These are phyloP conservation scores for Lithosia quadra DNA, from an alignment of 2,888 invertebrate genomes.

Conservation along the genomic window DNA sequence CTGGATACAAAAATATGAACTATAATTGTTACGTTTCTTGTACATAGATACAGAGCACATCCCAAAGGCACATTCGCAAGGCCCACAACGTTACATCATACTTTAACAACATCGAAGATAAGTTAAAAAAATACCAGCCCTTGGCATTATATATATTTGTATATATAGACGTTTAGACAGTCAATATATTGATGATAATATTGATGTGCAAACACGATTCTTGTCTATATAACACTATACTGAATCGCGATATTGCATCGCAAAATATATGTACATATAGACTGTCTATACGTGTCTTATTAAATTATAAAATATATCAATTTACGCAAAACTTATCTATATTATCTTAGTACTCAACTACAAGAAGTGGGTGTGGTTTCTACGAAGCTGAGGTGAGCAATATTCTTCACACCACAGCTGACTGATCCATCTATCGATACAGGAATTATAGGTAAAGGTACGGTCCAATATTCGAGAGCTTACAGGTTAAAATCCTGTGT, in stretches of 20 bases:
- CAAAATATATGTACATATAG: too few species aligned
- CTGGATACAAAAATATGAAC: conserved; percentile 60
- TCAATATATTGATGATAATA: too few species aligned
- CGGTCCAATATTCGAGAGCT: not conserved
- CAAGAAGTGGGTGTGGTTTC: conserved; percentile 12
- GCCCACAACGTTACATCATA: conserved; percentile 29
- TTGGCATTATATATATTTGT: conserved; percentile 12
- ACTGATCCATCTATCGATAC: not conserved
- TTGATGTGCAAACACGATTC: too few species aligned
- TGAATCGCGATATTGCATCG: too few species aligned
- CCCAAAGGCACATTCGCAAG: conserved; percentile 48
- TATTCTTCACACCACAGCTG: not conserved
- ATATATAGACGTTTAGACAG: too few species aligned
- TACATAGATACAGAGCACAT: conserved; percentile 25
- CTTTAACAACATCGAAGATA: conserved; percentile 20
- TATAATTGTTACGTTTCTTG: conserved; percentile 16
- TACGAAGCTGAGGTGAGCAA: not conserved
- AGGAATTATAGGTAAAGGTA: not conserved
- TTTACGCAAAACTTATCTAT: conserved; percentile 15
- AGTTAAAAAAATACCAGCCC: conserved; percentile 19
- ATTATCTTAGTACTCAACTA: conserved; percentile 25
- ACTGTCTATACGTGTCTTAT: not conserved
- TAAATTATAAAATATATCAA: conserved; percentile 21
- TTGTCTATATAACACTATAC: too few species aligned
- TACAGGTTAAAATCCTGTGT: not conserved